A percentile compares a stretch with the other conserved stretches of the same genome.
phyloP scores from a whole-genome alignment of 1,140 invertebrate genomes.

The Vanessa tameamea region DNA sequence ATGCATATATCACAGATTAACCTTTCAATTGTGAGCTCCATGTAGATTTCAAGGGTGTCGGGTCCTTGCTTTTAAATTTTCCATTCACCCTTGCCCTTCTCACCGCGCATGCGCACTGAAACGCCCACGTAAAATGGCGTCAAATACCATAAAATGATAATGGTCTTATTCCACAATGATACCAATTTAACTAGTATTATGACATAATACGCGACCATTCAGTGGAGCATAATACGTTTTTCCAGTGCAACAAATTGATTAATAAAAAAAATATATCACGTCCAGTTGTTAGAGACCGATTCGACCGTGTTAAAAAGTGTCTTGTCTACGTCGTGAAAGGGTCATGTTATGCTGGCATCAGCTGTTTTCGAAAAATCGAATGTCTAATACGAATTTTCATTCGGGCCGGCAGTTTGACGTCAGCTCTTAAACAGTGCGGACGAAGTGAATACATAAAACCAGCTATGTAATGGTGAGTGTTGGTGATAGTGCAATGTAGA shows the following conservation, averaged over 20 bases:
- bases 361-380: conserved; percentile 75
- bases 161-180: conserved; percentile 4
- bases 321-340: conserved; percentile 16
- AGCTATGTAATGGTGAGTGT: conserved; percentile 75
- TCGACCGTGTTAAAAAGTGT: not conserved
- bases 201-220: conserved; percentile 25
- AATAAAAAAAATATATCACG: not conserved
- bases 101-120: conserved; percentile 57
- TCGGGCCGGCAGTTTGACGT: conserved; percentile 60
- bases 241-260: not conserved
- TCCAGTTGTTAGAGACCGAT: conserved; percentile 9
- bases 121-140: conserved; percentile 56
- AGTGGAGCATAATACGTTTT: not conserved
- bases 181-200: conserved; percentile 11
- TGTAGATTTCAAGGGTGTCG: conserved; percentile 32
- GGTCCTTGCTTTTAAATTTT: conserved; percentile 37
- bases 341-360: conserved; percentile 54
- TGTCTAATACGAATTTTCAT: conserved; percentile 51
- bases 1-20: not conserved
- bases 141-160: conserved; percentile 25
- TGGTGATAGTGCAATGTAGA: conserved; percentile 33
- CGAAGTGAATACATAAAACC: conserved; percentile 45
- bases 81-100: conserved; percentile 65
- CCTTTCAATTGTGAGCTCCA: conserved; percentile 1
- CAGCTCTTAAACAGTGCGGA: conserved; percentile 56